Evolutionary conservation across 2,797 vertebrate species (phyloP), one percentile per base, ranked within the genome.

Genomic region (Anguilla marmorata): DNA sequence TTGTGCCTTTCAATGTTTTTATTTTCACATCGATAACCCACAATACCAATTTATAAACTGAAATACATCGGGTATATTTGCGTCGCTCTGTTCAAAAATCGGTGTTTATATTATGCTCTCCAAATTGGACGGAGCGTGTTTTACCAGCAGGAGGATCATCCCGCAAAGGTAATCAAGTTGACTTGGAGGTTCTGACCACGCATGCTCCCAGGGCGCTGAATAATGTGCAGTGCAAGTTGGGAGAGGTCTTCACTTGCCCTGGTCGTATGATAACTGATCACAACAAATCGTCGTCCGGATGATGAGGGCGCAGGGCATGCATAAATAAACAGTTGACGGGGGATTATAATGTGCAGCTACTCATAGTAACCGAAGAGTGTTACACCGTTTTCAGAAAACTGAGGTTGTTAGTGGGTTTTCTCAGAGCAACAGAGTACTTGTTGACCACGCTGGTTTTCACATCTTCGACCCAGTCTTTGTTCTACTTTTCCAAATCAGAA

Each of bases 291-390:
- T 87, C 89, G 88, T 92, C 88, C 79, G 33, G 88, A 85, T 19
- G 30, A 86, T 86, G 89, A 90, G 90, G 90, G 89, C 91, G 90
- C 91, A 86, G 91, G 90, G 91, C 92, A 93, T 93, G 93, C 91
- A 90, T 89, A 88, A 91, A 92, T 89, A 90, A 85, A 86, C 90
- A 89, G 90, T 86, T 87, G 48, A 80, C 86, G 56, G 90, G 89
- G 93, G 89, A 92, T 90, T 86, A 93, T 91, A 93, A 90, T 92
- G 90, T 88, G 88, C 90, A 85, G 90, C 87, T 90, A 54, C 88
- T 93, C 69, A 86, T 91, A 93, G 91, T 89, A 90, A 90, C 21
- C 88, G 87, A 86, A 60, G 85, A 48, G 60, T 89, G 63, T 84
- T 88, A 89, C 87, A 16, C 88, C 90, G 90, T 79, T 90, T 85